Percentiles rank a stretch among this genome's conserved stretches.
These are phyloP conservation scores for Selenia dentaria DNA, from an alignment of 2,888 invertebrate species.

Conservation along the genomic window DNA sequence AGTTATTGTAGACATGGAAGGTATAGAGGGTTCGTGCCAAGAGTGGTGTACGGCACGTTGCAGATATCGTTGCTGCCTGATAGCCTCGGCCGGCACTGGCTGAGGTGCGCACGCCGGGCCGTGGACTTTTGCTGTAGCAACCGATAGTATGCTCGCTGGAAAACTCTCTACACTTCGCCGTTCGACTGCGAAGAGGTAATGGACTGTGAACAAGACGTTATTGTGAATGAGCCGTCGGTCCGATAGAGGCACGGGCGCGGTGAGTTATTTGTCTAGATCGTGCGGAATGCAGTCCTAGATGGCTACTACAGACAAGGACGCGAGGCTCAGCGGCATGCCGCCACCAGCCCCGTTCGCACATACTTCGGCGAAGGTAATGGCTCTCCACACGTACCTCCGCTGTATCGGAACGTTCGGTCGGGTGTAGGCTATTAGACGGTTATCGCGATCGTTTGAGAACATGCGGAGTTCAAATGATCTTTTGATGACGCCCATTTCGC, in stretches of 20 bases:
- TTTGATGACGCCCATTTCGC: conserved; percentile 24
- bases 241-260: conserved; percentile 27
- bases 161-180: not conserved
- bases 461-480: conserved; percentile 26
- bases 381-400: conserved; percentile 10
- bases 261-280: conserved; percentile 48
- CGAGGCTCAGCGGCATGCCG: not conserved
- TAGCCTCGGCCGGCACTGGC: not conserved
- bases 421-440: conserved; percentile 25
- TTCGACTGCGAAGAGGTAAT: conserved; percentile 26
- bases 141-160: conserved; percentile 1
- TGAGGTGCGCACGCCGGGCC: not conserved
- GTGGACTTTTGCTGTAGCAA: conserved; percentile 1
- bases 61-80: conserved; percentile 3
- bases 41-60: conserved; percentile 29
- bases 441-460: conserved; percentile 29
- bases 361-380: conserved; percentile 19
- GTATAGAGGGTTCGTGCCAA: conserved; percentile 34
- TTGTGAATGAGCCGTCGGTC: conserved; percentile 7
- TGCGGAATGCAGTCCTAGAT: conserved; percentile 42
- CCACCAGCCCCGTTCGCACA: conserved; percentile 13
- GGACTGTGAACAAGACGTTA: conserved; percentile 11
- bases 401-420: conserved; percentile 19
- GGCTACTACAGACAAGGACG: conserved; percentile 16
- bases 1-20: conserved; percentile 27